phyloP scores from a whole-genome alignment of 2,797 vertebrate genomes.

The Clarias fuscus region DNA sequence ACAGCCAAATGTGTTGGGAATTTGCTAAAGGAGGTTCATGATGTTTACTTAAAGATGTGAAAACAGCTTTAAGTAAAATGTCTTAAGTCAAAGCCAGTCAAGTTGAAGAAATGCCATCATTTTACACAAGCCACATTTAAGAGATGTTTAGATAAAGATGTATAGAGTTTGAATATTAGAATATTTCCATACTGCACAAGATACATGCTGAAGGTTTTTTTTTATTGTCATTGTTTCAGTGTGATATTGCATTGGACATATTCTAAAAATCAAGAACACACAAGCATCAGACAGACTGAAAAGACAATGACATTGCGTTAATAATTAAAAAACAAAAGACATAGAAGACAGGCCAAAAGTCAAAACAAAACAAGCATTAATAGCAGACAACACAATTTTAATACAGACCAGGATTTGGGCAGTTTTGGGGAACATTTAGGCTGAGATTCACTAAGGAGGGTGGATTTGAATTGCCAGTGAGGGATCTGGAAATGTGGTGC shows the following conservation, averaged over 20 bases:
- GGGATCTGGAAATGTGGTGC: conserved; percentile 21
- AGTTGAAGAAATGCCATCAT: not conserved
- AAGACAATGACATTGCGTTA: conserved; percentile 34
- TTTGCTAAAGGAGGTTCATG: not conserved
- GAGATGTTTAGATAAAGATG: not conserved
- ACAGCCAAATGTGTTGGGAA: not conserved
- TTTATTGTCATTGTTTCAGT: conserved; percentile 40
- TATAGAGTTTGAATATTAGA: not conserved
- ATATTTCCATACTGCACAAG: conserved; percentile 27
- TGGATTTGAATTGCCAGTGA: not conserved
- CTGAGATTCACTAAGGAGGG: conserved; percentile 18
- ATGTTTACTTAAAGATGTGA: not conserved
- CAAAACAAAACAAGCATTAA: conserved; percentile 31
- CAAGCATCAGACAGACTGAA: conserved; percentile 33
- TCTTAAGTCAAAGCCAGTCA: not conserved
- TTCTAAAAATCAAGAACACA: conserved; percentile 17
- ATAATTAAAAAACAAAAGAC: not conserved
- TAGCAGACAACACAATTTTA: conserved; percentile 31
- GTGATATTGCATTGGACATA: conserved; percentile 20
- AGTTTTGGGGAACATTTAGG: conserved; percentile 2
- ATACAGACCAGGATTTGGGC: not conserved
- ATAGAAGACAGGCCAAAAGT: not conserved
- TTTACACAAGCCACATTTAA: not conserved
- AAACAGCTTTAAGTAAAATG: not conserved
- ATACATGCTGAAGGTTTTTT: conserved; percentile 34